Evolutionary conservation across 2,888 invertebrate species (phyloP).

Genomic region (Sphaeridia pumilis): DNA sequence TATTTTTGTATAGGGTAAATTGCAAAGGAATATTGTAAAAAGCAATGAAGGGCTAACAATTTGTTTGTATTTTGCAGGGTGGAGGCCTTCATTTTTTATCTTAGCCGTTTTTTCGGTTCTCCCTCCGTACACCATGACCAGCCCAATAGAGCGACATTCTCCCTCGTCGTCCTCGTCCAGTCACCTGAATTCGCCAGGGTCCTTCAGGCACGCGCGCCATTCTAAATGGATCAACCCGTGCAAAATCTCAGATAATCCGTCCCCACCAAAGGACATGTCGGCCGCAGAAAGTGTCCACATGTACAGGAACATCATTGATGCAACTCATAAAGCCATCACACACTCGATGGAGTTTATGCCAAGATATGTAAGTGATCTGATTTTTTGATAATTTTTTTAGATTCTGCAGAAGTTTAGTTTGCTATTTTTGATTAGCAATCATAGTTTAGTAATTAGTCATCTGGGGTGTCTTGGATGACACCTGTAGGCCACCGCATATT

Average conservation of each 20-base stretch:
- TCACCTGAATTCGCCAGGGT: conserved; percentile 19
- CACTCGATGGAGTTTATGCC: conserved; percentile 32
- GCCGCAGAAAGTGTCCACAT: conserved; percentile 24
- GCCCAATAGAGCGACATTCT: conserved; percentile 19
- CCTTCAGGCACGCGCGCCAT: conserved; percentile 18
- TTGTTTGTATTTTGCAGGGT: conserved; percentile 32
- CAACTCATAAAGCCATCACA: conserved; percentile 24
- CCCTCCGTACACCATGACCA: conserved; percentile 30
- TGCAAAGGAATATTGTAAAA: neutral
- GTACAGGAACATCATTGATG: conserved; percentile 32
- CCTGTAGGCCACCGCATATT: too few relatives aligned
- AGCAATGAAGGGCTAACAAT: neutral
- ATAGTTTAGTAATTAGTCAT: too few relatives aligned
- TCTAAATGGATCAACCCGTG: conserved; percentile 37
- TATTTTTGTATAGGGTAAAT: neutral
- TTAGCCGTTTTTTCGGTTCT: conserved; percentile 25
- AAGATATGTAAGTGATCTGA: conserved; percentile 33
- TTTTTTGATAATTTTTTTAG: neutral
- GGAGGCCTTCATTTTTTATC: conserved; percentile 25
- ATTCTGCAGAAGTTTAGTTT: neutral
- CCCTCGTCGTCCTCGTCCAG: too few relatives aligned
- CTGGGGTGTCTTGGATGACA: too few relatives aligned
- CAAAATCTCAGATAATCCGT: conserved; percentile 26
- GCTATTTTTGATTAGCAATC: too few relatives aligned
- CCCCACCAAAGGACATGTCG: conserved; percentile 13